Percentiles rank a stretch among this genome's conserved stretches.
These are phyloP conservation scores for Platysteira castanea DNA, from an alignment of 2,113 vertebrate genomes.

Conservation along the genomic window DNA sequence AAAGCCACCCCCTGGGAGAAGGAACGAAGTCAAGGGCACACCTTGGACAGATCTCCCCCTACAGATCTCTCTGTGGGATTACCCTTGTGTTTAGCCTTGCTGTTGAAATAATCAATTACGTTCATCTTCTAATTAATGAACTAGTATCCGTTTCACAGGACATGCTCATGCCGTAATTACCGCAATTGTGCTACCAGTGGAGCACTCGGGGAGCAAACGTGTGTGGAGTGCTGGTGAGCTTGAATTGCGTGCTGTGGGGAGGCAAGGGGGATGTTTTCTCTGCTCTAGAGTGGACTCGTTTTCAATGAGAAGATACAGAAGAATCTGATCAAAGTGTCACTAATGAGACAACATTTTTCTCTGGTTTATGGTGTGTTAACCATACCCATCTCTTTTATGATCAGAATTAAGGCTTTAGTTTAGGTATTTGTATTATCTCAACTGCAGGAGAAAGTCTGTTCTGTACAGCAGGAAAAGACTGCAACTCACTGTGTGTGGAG, in stretches of 20 bases:
- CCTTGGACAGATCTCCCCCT: constrained; percentile 8
- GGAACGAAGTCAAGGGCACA: constrained; percentile 10
- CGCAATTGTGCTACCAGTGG: not conserved
- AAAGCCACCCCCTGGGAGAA: not conserved
- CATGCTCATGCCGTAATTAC: constrained; percentile 8
- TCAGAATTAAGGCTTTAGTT: not conserved
- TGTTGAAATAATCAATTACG: constrained; percentile 54
- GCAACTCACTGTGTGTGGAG: not conserved
- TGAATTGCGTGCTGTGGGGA: not conserved
- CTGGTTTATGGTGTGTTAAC: not conserved
- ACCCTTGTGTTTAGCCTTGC: constrained; percentile 28
- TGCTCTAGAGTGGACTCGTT: not conserved
- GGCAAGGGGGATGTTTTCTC: not conserved
- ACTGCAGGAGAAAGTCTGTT: not conserved
- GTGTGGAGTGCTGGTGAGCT: not conserved
- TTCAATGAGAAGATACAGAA: not conserved
- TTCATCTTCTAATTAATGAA: constrained; percentile 54
- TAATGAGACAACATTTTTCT: not conserved
- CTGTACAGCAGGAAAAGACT: not conserved
- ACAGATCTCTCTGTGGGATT: not conserved
- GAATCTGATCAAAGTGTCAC: not conserved
- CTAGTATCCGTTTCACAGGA: constrained; percentile 37
- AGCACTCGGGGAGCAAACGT: not conserved
- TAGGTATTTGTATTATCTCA: not conserved
- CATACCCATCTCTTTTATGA: not conserved